Conservation (phyloP, 2,797 vertebrate genomes). For the Lacerta bilineata region DNA sequence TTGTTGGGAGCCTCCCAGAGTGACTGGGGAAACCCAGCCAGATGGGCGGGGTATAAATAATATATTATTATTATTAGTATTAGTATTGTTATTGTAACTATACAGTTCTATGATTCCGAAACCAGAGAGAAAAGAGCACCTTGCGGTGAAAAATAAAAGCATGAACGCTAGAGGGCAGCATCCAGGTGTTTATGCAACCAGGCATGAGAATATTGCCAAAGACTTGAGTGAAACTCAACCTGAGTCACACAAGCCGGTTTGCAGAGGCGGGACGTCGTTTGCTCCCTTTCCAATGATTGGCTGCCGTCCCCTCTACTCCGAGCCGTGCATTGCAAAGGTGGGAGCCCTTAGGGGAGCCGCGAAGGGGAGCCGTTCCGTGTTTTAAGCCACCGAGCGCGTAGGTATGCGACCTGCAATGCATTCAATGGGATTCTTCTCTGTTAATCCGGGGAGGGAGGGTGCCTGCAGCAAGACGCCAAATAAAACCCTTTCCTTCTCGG, state of each 20-base stretch:
- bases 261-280: no score
- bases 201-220: neutral
- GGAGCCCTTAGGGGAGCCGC: accelerated
- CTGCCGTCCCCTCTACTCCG: neutral
- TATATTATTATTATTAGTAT: no score
- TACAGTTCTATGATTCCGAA: no score
- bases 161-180: conserved; percentile 32
- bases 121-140: no score
- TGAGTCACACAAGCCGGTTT: no score
- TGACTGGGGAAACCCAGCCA: no score
- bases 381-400: accelerated
- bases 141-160: neutral
- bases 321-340: no score
- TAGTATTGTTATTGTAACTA: no score
- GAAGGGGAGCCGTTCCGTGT: accelerated
- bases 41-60: no score
- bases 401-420: accelerated
- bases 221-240: neutral
- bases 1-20: no score
- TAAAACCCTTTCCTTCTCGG: accelerated
- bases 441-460: accelerated
- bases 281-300: neutral
- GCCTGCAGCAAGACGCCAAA: accelerated
- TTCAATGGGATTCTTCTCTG: neutral
- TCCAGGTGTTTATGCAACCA: neutral